phyloP scores from a whole-genome alignment of 1,140 invertebrate genomes.

The Delia radicum region DNA sequence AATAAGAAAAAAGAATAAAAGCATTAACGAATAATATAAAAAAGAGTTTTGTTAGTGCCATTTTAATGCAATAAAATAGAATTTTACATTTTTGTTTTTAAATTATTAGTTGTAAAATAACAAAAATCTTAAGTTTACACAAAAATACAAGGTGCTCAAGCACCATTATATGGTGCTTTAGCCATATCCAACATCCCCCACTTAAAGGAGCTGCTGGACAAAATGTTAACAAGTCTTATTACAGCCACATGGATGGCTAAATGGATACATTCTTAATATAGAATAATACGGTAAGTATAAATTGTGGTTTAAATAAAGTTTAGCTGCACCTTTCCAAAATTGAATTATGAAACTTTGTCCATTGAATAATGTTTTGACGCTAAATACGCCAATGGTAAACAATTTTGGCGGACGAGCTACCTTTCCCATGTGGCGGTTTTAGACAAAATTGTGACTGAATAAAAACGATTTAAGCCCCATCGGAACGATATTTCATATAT shows the following conservation, averaged over 20 bases:
- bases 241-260: background rate
- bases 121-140: background rate
- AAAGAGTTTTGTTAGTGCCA: background rate
- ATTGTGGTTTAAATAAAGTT: no score
- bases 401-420: no score
- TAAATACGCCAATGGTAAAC: no score
- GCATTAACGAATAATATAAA: background rate
- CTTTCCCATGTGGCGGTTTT: no score
- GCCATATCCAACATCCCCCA: background rate
- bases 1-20: constrained; percentile 12
- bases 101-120: background rate
- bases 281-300: background rate
- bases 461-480: no score
- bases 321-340: no score
- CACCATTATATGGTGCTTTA: background rate
- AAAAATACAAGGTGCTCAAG: background rate
- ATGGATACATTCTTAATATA: background rate
- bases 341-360: no score
- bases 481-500: no score
- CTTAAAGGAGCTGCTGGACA: background rate
- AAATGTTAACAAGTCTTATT: background rate
- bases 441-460: no score
- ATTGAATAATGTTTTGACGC: no score
- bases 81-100: background rate
- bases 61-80: background rate